Percentiles rank a stretch among this genome's conserved stretches.
Conservation (phyloP, 2,888 invertebrate species). For the Drosophila kanekoi region DNA sequence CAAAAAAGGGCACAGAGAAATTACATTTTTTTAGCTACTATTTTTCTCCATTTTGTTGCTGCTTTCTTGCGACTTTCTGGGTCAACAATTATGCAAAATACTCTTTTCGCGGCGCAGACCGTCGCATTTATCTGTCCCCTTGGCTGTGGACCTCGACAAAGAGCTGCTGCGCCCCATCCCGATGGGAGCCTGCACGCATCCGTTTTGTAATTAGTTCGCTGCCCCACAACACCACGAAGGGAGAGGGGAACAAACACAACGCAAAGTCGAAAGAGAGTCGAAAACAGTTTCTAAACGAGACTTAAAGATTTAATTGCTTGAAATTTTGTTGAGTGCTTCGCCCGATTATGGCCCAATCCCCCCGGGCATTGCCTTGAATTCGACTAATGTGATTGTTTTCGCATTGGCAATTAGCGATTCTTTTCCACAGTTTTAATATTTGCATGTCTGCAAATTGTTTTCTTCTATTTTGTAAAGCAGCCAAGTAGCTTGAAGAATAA, state of each 20-base stretch:
- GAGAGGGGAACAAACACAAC: slow-evolving; percentile 15
- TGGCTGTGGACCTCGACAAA: slow-evolving; percentile 52
- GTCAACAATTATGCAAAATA: slow-evolving; percentile 83
- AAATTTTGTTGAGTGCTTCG: slow-evolving; percentile 66
- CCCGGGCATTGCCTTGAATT: slow-evolving; percentile 33
- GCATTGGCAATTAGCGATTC: slow-evolving; percentile 22
- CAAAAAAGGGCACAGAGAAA: slow-evolving; percentile 44
- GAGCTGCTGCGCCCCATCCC: slow-evolving; percentile 14
- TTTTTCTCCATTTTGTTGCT: slow-evolving; percentile 42
- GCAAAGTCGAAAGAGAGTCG: background rate
- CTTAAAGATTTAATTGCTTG: slow-evolving; percentile 81
- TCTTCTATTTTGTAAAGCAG: too few species aligned
- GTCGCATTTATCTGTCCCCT: slow-evolving; percentile 80
- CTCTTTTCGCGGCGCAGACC: slow-evolving; percentile 74
- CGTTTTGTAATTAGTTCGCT: slow-evolving; percentile 80
- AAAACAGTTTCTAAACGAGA: slow-evolving; percentile 73
- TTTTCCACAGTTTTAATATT: background rate
- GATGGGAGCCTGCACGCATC: slow-evolving; percentile 63
- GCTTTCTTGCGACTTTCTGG: slow-evolving; percentile 73
- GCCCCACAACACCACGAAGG: slow-evolving; percentile 25
- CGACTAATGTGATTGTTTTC: slow-evolving; percentile 74
- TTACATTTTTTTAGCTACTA: slow-evolving; percentile 53
- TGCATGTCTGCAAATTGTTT: too few species aligned
- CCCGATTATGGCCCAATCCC: slow-evolving; percentile 50
- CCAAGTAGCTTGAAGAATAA: too few species aligned